Evolutionary conservation across 2,888 invertebrate genomes (phyloP), one percentile per base, ranked within the genome.

Genomic region (Stegophylla sp.): DNA sequence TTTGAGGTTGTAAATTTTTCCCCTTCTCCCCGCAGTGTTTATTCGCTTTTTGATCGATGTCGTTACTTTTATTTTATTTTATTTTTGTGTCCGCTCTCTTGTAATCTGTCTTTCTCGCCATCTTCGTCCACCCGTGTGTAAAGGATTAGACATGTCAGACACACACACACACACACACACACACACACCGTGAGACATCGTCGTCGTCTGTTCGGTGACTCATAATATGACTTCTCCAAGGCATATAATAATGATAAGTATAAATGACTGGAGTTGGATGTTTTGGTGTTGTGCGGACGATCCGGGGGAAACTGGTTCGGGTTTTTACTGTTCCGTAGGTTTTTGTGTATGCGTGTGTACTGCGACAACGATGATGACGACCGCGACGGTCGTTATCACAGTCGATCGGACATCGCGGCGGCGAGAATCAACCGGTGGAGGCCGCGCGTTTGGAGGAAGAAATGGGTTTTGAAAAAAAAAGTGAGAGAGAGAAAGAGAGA

Each of bases 381-480:
- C 53, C 45, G n/a, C 28, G 13, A 17, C 23, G 48, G 43, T n/a
- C 56, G 66, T 66, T 76, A 76, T 76, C 76, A 56, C 76, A 45
- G 28, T 59, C 66, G 67, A 76, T 76, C 76, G 76, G 76, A 76
- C 76, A 45, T 76, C 28, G 64, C 51, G 51, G 9, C 61, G 59
- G 28, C 59, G 73, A 34, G n/a, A n/a, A n/a, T n/a, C 61, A 2
- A 15, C 71, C 59, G 48, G 28, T 34, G 7, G 3, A 34, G 34
- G 34, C 34, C 34, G 34, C 7, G 34, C 45, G 61, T 48, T 48
- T 51, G 53, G 61, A 23, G 23, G 41, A 71, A 7, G 34, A 75
- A 63, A 45, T 48, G 48, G 63, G 63, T 48, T 63, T 51, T 48
- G 9, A 7, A 1, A 71, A 41, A 61, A n/a, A 74, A n/a, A n/a